Evolutionary conservation across 1,140 invertebrate species (phyloP).

Genomic region (Berghia stephanieae): DNA sequence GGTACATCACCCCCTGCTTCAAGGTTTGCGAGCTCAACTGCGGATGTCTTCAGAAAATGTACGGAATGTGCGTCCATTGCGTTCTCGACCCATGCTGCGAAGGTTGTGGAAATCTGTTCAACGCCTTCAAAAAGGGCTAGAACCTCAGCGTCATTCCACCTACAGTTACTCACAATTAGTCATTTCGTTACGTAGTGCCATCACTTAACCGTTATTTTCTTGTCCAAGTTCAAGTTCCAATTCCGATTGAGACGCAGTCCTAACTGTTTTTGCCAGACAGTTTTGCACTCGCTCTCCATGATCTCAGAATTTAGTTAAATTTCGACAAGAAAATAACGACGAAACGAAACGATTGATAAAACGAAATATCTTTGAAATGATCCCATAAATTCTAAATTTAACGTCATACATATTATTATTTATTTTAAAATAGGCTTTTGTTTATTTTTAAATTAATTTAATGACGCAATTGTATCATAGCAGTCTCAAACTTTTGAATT

Average conservation of each 20-base stretch:
- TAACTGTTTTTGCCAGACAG: not conserved
- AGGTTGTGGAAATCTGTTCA: constrained; percentile 42
- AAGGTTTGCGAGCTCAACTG: constrained; percentile 71
- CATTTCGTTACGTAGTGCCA: too few species aligned
- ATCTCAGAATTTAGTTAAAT: too few species aligned
- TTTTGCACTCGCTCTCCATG: not conserved
- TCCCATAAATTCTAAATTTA: too few species aligned
- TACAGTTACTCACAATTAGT: not conserved
- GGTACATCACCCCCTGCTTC: constrained; percentile 59
- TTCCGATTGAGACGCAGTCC: not conserved
- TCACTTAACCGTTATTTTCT: too few species aligned
- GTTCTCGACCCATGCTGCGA: constrained; percentile 46
- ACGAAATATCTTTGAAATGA: too few species aligned
- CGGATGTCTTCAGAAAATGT: constrained; percentile 72
- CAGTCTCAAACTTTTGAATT: too few species aligned
- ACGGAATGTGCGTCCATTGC: constrained; percentile 69
- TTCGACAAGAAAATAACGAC: too few species aligned
- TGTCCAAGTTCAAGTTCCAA: not conserved
- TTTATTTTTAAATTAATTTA: too few species aligned
- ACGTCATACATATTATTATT: too few species aligned
- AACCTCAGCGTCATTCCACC: not conserved
- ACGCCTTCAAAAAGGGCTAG: constrained; percentile 41
- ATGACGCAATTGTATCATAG: too few species aligned
- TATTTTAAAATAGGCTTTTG: too few species aligned
- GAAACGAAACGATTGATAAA: too few species aligned